Base-by-base conservation (phyloP, 2,797 vertebrate genomes). In the Oreochromis mossambicus region DNA sequence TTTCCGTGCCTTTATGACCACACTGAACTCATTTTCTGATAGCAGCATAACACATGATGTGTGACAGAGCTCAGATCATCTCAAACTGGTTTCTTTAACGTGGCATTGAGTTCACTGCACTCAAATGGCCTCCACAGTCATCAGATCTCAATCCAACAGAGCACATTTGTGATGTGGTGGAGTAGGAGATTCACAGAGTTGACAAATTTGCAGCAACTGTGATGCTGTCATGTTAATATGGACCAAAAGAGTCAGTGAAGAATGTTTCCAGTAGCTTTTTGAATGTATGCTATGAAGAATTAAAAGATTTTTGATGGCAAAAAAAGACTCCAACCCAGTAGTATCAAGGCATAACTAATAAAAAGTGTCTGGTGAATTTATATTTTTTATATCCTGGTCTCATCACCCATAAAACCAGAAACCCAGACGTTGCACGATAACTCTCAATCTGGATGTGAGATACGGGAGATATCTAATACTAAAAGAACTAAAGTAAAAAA, bases 241-340 rank as follows among this genome's bases (percentile, higher is more conserved):
- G 61, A 21, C n/a, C 11, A 66, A 21, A 66, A 66, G 6, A 38
- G 10, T 66, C 19, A 21, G 19, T 5, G 34, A 66, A 21, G 61
- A 0, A 68, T 24, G 12, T 21, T 68, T 68, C 63, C 36, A 24
- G 36, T 21, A 41, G 1, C 7, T 66, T 66, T 38, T 66, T 66
- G 12, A 38, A 24, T 24, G n/a, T 66, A 41, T 66, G 36, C 7
- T 14, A 66, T 66, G 36, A 66, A 41, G 36, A 41, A 66, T 21
- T 41, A 14, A 41, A 36, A 38, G 36, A 24, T 41, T 68, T 68
- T 21, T 68, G 7, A 41, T 41, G n/a, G 41, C n/a, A 68, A 68
- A 68, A 68, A 66, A 14, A 41, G 63, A 41, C 7, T 41, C 0
- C 0, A 6, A 4, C n/a, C n/a, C 12, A 24, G 0, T 14, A 41